Base-by-base conservation (phyloP, 2,113 vertebrate genomes). In the Crypturellus undulatus region DNA sequence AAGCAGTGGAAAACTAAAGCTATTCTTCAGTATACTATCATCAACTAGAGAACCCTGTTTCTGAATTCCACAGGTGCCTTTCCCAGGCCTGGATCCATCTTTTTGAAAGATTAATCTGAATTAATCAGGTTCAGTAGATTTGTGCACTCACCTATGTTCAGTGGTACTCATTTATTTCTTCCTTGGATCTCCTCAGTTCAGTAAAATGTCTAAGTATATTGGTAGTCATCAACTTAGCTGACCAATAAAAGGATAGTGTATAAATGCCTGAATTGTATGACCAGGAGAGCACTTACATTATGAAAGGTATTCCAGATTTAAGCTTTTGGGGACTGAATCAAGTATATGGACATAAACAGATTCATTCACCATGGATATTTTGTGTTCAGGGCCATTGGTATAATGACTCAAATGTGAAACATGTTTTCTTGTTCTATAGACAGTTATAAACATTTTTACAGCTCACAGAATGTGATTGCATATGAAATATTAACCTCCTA, bases 1-100 rank as follows among this genome's bases (percentile, higher is more conserved):
- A 95, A 91, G 65, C 83, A 76, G 49, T 89, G 79, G 80, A 92
- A 89, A 58, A 70, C 40, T 54, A 45, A 94, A 94, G 62, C 49
- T 91, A 5, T 96, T 86, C 92, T 92, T 92, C 82, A 77, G 87
- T 94, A 92, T 63, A 60, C 56, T 84, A 52, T 91, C 80, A 93
- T 92, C 82, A 93, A 14, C 59, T 59, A 42, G 12, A 58, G 70
- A 25, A 70, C 32, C 38, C 64, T 42, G 21, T 89, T 90, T 95
- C 70, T 88, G 70, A 90, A 93, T 79, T 89, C 78, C 59, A 84
- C 84, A 91, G 51, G 72, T 93, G 94, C 36, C 52, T 79, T 87
- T 78, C 64, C 70, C 51, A 47, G 47, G 19, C 2, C 0, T 9
- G 17, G 91, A 52, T 81, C 32, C 45, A 34, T 9, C 25, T 83